Percentiles rank a stretch among this genome's conserved stretches.
phyloP scores from a whole-genome alignment of 2,888 invertebrate species.

The Seira ritae region DNA sequence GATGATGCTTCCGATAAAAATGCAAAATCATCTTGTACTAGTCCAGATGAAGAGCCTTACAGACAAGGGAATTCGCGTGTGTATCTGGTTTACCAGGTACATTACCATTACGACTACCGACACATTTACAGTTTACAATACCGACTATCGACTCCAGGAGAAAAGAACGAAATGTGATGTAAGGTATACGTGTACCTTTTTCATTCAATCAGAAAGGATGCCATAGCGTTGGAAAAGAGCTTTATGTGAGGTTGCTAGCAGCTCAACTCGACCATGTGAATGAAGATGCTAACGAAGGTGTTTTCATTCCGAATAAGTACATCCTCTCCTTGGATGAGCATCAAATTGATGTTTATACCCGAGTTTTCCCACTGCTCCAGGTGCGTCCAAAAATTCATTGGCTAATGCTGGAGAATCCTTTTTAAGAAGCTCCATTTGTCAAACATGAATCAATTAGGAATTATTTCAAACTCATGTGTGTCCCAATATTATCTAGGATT shows the following conservation, averaged over 20 bases:
- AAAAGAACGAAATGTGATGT: no score
- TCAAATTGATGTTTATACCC: constrained; percentile 45
- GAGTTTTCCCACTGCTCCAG: constrained; percentile 43
- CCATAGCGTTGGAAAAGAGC: constrained; percentile 40
- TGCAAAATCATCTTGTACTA: background rate
- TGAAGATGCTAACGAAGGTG: background rate
- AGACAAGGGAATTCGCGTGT: constrained; percentile 28
- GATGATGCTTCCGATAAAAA: constrained; percentile 22
- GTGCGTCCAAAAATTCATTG: constrained; percentile 10
- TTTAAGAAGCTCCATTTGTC: background rate
- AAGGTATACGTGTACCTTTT: no score
- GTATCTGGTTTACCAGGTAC: constrained; percentile 44
- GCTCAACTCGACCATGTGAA: constrained; percentile 26
- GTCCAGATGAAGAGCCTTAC: constrained; percentile 17
- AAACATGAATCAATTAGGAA: background rate
- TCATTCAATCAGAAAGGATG: constrained; percentile 24
- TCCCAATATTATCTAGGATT: constrained; percentile 24
- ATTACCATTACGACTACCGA: no score
- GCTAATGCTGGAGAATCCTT: background rate
- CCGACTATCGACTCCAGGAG: no score
- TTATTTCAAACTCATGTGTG: no score
- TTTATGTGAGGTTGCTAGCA: constrained; percentile 27
- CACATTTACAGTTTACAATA: no score
- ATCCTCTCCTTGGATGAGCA: constrained; percentile 42
- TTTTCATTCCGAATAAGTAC: constrained; percentile 5